Conservation (phyloP, 2,113 vertebrate genomes). For the Sigmodon hispidus region DNA sequence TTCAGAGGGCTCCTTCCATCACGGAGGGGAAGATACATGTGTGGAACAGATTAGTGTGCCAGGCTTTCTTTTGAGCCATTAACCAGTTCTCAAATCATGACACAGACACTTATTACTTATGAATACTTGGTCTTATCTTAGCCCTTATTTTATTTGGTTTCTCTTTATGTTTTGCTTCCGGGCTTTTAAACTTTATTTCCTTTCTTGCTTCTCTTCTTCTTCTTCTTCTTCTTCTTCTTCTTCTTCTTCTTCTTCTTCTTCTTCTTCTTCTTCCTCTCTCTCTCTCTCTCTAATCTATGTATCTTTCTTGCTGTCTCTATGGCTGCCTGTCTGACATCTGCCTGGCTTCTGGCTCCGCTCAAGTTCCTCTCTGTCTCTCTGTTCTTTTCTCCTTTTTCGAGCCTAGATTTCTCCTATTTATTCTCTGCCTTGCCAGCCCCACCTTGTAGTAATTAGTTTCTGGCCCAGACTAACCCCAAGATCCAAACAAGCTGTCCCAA, state of each 20-base stretch:
- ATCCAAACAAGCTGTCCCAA: no score
- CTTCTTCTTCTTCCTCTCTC: no score
- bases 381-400: neutral
- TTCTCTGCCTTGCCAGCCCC: neutral
- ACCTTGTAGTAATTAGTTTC: no score
- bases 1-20: neutral
- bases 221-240: no score
- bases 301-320: neutral
- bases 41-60: neutral
- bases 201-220: no score
- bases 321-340: neutral
- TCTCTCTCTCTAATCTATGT: neutral
- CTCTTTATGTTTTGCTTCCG: neutral
- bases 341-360: neutral
- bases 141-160: neutral
- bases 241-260: no score
- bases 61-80: neutral
- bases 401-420: neutral
- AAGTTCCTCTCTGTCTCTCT: neutral
- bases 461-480: no score
- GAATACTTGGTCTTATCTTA: neutral
- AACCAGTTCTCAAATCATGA: neutral
- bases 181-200: neutral
- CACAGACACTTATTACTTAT: neutral
- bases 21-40: neutral